Evolutionary conservation across 2,797 vertebrate species (phyloP), one percentile per base, ranked within the genome.

Genomic region (Gouania willdenowi): DNA sequence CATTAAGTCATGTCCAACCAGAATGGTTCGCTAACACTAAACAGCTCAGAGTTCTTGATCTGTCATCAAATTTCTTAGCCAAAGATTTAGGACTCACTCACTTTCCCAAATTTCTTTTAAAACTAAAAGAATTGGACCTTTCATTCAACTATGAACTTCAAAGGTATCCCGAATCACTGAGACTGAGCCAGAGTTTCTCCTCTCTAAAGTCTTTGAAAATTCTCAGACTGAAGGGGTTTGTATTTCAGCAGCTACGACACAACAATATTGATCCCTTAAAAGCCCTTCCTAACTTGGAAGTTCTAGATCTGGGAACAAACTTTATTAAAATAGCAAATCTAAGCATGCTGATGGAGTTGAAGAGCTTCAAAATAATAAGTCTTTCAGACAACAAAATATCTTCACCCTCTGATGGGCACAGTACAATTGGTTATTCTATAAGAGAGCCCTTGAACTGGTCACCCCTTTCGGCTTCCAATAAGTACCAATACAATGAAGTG

Each of bases 351-450:
- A 75, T 83, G 56, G 8, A 89, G 10, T 84, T 98, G 24, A 85
- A 82, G 60, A 77, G 66, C 46, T 84, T 94, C 59, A 84, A 88
- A 67, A 76, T 92, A 43, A 89, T 98, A 50, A 91, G 91, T 50
- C 88, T 97, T 40, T 94, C 94, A 0, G 77, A 94, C 63, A 98
- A 98, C 76, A 98, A 96, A 85, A 97, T 98, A 79, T 95, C 94
- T 6, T 89, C 90, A 33, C 90, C 92, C 15, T 88, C 91, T 13
- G 81, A 86, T 6, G 58, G 51, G 19, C 85, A 81, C 34, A 57
- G 59, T 7, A 4, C 11, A 19, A 14, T 66, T 21, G 64, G 20
- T n/a, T 56, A 58, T 15, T 44, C 67, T 1, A 41, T 34, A 14
- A 37, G 13, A 11, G 37, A 57, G 10, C 21, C 65, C 3, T 19